These are phyloP conservation scores for Scolopax mira DNA, from an alignment of 2,113 vertebrate genomes.

Conservation along the genomic window DNA sequence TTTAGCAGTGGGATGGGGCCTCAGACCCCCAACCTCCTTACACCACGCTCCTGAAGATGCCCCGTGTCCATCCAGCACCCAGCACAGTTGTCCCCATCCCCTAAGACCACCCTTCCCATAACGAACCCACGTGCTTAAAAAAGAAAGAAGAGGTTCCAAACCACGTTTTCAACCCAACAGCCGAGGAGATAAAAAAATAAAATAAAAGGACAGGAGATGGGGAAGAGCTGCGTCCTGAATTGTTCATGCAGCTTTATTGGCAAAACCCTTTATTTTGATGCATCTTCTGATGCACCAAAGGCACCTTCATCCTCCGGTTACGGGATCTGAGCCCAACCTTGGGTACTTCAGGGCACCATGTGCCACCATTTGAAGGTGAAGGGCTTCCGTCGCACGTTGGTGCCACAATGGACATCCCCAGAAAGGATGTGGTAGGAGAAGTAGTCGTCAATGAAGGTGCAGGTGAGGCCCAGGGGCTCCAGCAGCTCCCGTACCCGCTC, in stretches of 20 bases:
- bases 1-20: neutral
- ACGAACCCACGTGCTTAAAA: neutral
- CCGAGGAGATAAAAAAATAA: neutral
- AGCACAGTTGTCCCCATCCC: neutral
- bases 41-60: neutral
- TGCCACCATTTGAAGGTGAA: constrained; percentile 90
- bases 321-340: rapidly evolving
- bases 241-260: neutral
- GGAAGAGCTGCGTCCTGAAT: neutral
- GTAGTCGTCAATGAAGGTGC: constrained; percentile 85
- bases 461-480: constrained; percentile 82
- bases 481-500: constrained; percentile 77
- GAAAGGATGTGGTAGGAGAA: constrained; percentile 78
- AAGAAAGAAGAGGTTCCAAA: neutral
- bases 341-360: constrained; percentile 68
- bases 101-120: neutral
- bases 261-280: neutral
- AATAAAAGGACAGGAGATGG: neutral
- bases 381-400: constrained; percentile 83
- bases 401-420: constrained; percentile 89
- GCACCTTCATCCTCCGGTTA: neutral
- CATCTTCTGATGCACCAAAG: neutral
- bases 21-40: neutral
- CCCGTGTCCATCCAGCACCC: neutral
- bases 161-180: rapidly evolving